Evolutionary conservation across 2,113 vertebrate genomes (phyloP).

Genomic region (Neopipo cinnamomea): DNA sequence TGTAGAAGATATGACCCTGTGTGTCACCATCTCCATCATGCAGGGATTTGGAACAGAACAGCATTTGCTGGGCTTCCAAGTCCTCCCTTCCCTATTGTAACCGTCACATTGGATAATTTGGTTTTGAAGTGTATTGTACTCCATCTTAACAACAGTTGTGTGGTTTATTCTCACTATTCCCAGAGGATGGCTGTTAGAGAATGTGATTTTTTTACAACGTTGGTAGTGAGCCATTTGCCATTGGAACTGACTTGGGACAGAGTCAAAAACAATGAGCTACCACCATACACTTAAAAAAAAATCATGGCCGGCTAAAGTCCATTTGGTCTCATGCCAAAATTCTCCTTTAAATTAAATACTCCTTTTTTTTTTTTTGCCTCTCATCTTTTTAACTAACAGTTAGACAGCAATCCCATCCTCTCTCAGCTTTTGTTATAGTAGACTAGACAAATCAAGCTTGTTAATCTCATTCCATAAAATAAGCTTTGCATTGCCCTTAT

Average conservation of each 20-base stretch:
- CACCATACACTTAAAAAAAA: not conserved
- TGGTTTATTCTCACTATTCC: not conserved
- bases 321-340: not conserved
- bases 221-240: not conserved
- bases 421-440: not conserved
- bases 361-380: not conserved
- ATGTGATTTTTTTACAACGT: not conserved
- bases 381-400: not conserved
- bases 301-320: not conserved
- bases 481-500: not conserved
- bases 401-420: not conserved
- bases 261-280: not conserved
- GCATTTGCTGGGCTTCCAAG: not conserved
- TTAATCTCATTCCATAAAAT: not conserved
- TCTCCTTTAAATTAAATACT: not conserved
- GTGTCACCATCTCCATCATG: not conserved
- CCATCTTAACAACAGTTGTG: not conserved
- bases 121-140: not conserved
- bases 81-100: not conserved
- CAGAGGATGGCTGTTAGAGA: not conserved
- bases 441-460: constrained; percentile 3
- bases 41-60: not conserved
- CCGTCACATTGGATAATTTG: not conserved
- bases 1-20: not conserved
- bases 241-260: not conserved